Conservation (phyloP, 2,797 vertebrate species). For the Thalassophryne amazonica region DNA sequence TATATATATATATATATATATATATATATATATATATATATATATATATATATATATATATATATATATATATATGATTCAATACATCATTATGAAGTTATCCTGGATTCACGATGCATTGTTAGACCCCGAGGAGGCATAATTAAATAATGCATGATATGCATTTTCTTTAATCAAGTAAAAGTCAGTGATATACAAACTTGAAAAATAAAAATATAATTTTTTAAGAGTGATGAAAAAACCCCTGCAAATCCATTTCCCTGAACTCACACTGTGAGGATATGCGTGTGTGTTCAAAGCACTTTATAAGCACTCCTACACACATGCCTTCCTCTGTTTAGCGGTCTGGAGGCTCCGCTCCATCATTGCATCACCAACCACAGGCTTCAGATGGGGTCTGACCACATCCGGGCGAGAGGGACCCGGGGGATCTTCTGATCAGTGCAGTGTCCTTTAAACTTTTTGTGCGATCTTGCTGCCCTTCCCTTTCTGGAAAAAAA, state of each 20-base stretch:
- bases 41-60: no score
- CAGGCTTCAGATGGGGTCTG: slow-evolving; percentile 50
- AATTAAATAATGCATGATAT: background rate
- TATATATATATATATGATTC: no score
- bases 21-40: no score
- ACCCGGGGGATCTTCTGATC: slow-evolving; percentile 40
- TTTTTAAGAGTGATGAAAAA: background rate
- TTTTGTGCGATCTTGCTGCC: slow-evolving; percentile 45
- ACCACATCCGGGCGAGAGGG: slow-evolving; percentile 39
- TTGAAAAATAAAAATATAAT: background rate
- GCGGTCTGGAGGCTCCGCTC: slow-evolving; percentile 33
- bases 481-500: slow-evolving; percentile 47
- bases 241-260: slow-evolving; percentile 3
- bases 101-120: no score
- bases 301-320: slow-evolving; percentile 44
- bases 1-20: no score
- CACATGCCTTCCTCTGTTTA: slow-evolving; percentile 37
- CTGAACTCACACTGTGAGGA: slow-evolving; percentile 25
- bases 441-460: slow-evolving; percentile 68
- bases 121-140: no score
- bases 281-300: slow-evolving; percentile 30
- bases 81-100: no score
- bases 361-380: slow-evolving; percentile 22
- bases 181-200: background rate
- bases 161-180: background rate